Conservation (phyloP, 2,888 invertebrate species). For the Aricia artaxerxes region DNA sequence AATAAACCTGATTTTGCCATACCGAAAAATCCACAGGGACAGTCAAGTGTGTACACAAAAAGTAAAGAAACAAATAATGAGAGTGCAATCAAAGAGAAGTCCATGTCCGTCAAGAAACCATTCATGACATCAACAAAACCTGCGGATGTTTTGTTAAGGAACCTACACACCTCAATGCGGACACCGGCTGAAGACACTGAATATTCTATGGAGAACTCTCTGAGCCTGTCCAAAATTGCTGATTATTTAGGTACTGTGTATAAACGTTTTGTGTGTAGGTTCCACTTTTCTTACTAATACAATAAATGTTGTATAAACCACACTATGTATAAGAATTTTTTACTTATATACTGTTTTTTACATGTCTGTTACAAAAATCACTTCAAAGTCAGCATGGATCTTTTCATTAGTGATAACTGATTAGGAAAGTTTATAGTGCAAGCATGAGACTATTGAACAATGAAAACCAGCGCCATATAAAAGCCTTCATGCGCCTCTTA, state of each 20-base stretch:
- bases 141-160: conserved; percentile 56
- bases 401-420: too few species aligned
- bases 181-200: conserved; percentile 58
- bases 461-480: too few species aligned
- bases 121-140: conserved; percentile 47
- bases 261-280: not conserved
- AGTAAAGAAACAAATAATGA: conserved; percentile 34
- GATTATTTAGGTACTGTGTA: conserved; percentile 60
- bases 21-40: conserved; percentile 24
- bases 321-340: too few species aligned
- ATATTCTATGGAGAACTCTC: conserved; percentile 60
- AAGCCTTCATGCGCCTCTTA: too few species aligned
- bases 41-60: conserved; percentile 20
- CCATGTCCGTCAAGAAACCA: conserved; percentile 36
- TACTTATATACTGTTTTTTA: too few species aligned
- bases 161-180: conserved; percentile 52
- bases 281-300: not conserved
- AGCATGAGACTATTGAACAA: too few species aligned
- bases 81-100: conserved; percentile 34
- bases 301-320: too few species aligned
- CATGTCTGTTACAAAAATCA: too few species aligned
- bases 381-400: too few species aligned
- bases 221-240: conserved; percentile 70
- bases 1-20: conserved; percentile 26
- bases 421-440: too few species aligned